Percentiles rank a stretch among this genome's conserved stretches.
Evolutionary conservation across 1,140 invertebrate species (phyloP).

Genomic region (Polypedilum vanderplanki): DNA sequence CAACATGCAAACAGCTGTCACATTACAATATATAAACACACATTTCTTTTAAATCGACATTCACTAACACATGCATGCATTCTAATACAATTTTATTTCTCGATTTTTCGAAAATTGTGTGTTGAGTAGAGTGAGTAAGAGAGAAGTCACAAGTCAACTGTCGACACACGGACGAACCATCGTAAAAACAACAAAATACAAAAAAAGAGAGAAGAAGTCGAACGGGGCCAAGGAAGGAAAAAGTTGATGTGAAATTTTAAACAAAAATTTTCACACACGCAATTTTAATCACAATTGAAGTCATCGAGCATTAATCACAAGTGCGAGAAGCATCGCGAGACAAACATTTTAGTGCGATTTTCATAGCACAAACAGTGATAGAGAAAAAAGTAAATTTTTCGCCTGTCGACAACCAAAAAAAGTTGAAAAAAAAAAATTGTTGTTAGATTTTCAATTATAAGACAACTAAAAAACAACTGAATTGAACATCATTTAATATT

Average conservation of each 20-base stretch:
- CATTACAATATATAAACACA: neutral
- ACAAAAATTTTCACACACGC: neutral
- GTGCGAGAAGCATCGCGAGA: neutral
- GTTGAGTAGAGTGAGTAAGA: too few species aligned
- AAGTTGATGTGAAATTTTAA: neutral
- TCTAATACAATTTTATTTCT: neutral
- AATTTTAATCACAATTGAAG: neutral
- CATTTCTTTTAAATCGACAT: neutral
- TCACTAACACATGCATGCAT: neutral
- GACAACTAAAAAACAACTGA: too few species aligned
- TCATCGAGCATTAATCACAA: neutral
- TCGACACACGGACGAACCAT: constrained; percentile 4
- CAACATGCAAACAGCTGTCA: constrained; percentile 1
- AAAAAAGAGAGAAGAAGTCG: neutral
- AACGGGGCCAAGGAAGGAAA: constrained; percentile 8
- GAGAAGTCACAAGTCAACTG: neutral
- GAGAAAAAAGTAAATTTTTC: too few species aligned
- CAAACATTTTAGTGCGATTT: neutral
- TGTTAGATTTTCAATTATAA: too few species aligned
- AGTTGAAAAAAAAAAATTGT: too few species aligned
- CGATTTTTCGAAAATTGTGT: neutral
- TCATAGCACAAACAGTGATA: neutral
- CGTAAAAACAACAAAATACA: constrained; percentile 19
- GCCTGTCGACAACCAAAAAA: too few species aligned
- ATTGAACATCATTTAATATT: too few species aligned